Conservation (phyloP, 1,140 invertebrate genomes). For the Plectrocnemia conspersa region DNA sequence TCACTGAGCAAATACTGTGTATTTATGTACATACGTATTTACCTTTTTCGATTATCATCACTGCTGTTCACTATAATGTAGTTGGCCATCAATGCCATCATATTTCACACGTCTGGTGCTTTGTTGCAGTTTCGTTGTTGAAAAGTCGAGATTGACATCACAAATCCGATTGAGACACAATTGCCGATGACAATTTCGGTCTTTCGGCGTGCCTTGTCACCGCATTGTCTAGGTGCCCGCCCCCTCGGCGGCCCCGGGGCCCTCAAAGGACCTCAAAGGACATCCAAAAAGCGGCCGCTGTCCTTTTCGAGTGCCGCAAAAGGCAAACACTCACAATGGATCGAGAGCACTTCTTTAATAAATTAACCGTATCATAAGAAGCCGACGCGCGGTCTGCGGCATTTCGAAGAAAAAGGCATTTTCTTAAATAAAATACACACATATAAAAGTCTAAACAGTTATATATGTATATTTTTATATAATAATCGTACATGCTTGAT, state of each 20-base stretch:
- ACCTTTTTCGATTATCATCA: too few species aligned
- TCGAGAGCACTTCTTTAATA: slow-evolving; percentile 18
- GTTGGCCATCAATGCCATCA: too few species aligned
- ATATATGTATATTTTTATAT: too few species aligned
- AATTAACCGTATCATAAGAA: slow-evolving; percentile 11
- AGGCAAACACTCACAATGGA: slow-evolving; percentile 20
- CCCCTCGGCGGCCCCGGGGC: background rate
- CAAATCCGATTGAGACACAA: slow-evolving; percentile 4
- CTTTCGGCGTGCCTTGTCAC: slow-evolving; percentile 2
- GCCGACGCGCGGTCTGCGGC: too few species aligned
- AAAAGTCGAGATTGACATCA: background rate
- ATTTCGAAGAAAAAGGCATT: too few species aligned
- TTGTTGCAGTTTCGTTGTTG: slow-evolving; percentile 1
- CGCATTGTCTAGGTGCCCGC: slow-evolving; percentile 16
- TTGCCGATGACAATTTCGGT: background rate
- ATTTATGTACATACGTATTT: too few species aligned
- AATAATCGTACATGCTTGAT: too few species aligned
- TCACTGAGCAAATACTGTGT: too few species aligned
- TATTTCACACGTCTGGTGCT: background rate
- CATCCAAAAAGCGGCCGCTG: slow-evolving; percentile 9
- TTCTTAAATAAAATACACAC: too few species aligned
- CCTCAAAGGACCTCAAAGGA: slow-evolving; percentile 1
- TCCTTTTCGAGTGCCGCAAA: slow-evolving; percentile 14
- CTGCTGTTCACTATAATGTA: too few species aligned
- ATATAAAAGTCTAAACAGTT: too few species aligned